Base-by-base conservation (phyloP, 2,113 vertebrate genomes). In the Pycnonotus jocosus region DNA sequence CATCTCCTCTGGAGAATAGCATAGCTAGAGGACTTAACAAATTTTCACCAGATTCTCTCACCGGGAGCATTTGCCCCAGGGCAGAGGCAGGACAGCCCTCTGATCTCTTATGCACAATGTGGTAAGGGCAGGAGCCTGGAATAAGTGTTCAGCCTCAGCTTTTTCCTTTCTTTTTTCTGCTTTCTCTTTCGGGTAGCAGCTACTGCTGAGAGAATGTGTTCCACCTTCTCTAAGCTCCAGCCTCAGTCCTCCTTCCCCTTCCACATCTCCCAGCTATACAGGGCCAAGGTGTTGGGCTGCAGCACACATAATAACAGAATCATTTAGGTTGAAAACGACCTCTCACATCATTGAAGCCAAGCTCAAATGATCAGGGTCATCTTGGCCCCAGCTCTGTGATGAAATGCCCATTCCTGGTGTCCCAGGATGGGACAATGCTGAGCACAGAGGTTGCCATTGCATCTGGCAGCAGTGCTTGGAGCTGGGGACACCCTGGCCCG, bases 211-310 rank as follows among this genome's bases (percentile, higher is more conserved):
- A 45, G 21, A 86, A 53, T 14, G 2, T 31, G 31, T 85, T 86
- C 44, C 45, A 30, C 47, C 65, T 38, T 15, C 73, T 86, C 23
- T 23, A 10, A 57, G 30, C 50, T 79, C 58, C 66, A 85, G 2
- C 30, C 42, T 91, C 37, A 71, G 20, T n/a, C 31, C 87, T 71
- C 45, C 31, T 79, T 71, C 2, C 2, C 50, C 15, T 64, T 85
- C 31, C 27, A 10, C 1, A 7, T 57, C 45, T 84, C 4, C 0
- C 0, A 0, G 37, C 20, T 19, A 8, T 33, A 25, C 1, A 11
- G 12, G 40, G 42, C 9, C 45, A 24, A 9, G 17, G 30, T 54
- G n/a, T 3, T 0, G 4, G 42, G 11, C n/a, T 66, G 44, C 45
- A 74, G 56, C 72, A 53, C 40, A 35, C 6, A 61, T 30, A 73